Percentiles rank a stretch among this genome's conserved stretches.
Conservation (phyloP, 1,140 invertebrate species). For the Anthonomus grandis region DNA sequence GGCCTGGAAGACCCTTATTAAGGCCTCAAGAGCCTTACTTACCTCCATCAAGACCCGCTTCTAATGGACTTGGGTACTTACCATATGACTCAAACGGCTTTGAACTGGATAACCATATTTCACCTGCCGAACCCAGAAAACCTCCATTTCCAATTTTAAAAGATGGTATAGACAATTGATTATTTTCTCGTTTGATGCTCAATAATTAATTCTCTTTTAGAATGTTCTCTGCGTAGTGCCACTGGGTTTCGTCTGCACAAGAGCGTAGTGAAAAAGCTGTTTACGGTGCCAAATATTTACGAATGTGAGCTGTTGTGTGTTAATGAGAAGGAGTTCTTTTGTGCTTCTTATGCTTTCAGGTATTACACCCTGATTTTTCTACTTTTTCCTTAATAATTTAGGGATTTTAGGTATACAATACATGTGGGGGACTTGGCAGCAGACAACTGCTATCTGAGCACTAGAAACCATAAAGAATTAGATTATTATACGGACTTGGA, state of each 20-base stretch:
- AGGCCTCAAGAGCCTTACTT: slow-evolving; percentile 21
- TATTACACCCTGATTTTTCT: slow-evolving; percentile 34
- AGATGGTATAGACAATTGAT: slow-evolving; percentile 32
- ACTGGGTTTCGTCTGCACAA: slow-evolving; percentile 69
- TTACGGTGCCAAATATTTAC: slow-evolving; percentile 62
- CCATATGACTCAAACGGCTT: slow-evolving; percentile 3
- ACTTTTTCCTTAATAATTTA: not conserved
- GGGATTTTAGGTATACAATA: slow-evolving; percentile 9
- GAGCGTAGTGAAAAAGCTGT: slow-evolving; percentile 61
- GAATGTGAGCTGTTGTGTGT: slow-evolving; percentile 72
- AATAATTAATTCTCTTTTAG: slow-evolving; percentile 47
- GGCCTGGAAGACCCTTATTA: too few species aligned
- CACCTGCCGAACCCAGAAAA: slow-evolving; percentile 30
- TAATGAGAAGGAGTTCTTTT: slow-evolving; percentile 65
- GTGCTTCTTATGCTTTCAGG: slow-evolving; percentile 73
- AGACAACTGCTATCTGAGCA: slow-evolving; percentile 75
- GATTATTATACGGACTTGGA: slow-evolving; percentile 71
- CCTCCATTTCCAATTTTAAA: slow-evolving; percentile 31
- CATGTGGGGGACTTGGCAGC: slow-evolving; percentile 44
- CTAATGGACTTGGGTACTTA: not conserved
- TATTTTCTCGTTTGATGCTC: not conserved
- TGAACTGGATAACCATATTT: slow-evolving; percentile 29
- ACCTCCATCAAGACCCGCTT: not conserved
- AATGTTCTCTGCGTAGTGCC: slow-evolving; percentile 69
- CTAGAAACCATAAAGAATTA: slow-evolving; percentile 60